Evolutionary conservation across 2,113 vertebrate genomes (phyloP).

Genomic region (Lichenostomus cassidix): DNA sequence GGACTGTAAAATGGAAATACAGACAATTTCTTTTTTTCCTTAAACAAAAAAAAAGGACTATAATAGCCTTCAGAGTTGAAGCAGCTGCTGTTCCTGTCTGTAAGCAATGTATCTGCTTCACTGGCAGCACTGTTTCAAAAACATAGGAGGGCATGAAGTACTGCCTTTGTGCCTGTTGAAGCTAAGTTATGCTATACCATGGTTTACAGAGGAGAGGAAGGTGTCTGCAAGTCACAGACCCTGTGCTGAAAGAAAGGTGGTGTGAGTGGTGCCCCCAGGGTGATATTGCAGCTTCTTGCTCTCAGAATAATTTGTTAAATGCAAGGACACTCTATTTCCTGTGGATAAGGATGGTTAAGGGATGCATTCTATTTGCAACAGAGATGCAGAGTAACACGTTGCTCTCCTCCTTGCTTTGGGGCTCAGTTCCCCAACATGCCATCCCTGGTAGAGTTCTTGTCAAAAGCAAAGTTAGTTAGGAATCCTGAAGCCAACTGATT

Average conservation of each 20-base stretch:
- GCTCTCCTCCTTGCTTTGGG: neutral
- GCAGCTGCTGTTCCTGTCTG: neutral
- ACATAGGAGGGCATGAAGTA: neutral
- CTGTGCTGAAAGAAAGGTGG: neutral
- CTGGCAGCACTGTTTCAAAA: neutral
- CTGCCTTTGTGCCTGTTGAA: neutral
- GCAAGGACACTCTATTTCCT: neutral
- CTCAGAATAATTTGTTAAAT: rapidly evolving
- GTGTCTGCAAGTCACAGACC: neutral
- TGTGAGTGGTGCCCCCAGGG: neutral
- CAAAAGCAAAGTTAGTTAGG: neutral
- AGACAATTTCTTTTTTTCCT: neutral
- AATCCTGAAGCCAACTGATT: neutral
- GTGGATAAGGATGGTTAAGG: neutral
- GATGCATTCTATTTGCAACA: neutral
- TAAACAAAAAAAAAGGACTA: neutral
- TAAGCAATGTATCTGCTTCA: neutral
- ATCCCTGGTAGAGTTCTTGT: neutral
- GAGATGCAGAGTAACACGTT: neutral
- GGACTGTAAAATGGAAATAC: neutral
- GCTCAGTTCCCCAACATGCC: neutral
- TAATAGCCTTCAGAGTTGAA: neutral
- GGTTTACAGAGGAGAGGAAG: neutral
- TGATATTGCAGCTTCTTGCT: neutral
- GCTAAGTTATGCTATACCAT: neutral